These are phyloP conservation scores for Syngnathus scovelli DNA, from an alignment of 2,113 vertebrate genomes.

Conservation along the genomic window DNA sequence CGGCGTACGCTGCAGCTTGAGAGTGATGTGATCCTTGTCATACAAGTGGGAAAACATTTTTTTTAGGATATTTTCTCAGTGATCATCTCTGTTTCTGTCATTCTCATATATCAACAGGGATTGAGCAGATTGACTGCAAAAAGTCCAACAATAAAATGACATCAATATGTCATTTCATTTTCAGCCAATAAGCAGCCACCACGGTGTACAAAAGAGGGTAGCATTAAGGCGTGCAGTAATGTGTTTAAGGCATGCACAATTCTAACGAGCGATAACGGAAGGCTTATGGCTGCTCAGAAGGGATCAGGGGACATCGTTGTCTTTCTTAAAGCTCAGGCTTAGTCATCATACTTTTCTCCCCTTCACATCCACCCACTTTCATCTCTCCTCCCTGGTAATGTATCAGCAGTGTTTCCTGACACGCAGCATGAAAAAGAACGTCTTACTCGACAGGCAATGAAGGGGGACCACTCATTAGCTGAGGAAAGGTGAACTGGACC, in stretches of 20 bases:
- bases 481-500: slow-evolving; percentile 51
- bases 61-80: background rate
- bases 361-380: slow-evolving; percentile 12
- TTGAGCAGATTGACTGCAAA: slow-evolving; percentile 2
- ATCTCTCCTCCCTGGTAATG: slow-evolving; percentile 47
- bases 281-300: slow-evolving; percentile 71
- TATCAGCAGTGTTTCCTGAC: slow-evolving; percentile 60
- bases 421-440: slow-evolving; percentile 49
- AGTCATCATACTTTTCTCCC: slow-evolving; percentile 54
- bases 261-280: slow-evolving; percentile 71
- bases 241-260: slow-evolving; percentile 74
- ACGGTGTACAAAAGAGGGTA: slow-evolving; percentile 48
- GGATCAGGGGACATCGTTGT: slow-evolving; percentile 69
- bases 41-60: background rate
- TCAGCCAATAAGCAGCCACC: slow-evolving; percentile 34
- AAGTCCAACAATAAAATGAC: slow-evolving; percentile 56
- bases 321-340: slow-evolving; percentile 69
- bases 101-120: slow-evolving; percentile 14
- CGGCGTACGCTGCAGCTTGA: background rate
- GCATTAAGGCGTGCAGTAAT: slow-evolving; percentile 65
- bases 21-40: slow-evolving; percentile 13
- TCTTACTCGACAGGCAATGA: slow-evolving; percentile 50
- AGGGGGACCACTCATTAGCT: slow-evolving; percentile 62
- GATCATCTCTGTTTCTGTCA: slow-evolving; percentile 4
- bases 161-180: slow-evolving; percentile 54